Percentiles rank a stretch among this genome's conserved stretches.
Evolutionary conservation across 2,113 vertebrate genomes (phyloP).

Genomic region (Dermatemys mawii): DNA sequence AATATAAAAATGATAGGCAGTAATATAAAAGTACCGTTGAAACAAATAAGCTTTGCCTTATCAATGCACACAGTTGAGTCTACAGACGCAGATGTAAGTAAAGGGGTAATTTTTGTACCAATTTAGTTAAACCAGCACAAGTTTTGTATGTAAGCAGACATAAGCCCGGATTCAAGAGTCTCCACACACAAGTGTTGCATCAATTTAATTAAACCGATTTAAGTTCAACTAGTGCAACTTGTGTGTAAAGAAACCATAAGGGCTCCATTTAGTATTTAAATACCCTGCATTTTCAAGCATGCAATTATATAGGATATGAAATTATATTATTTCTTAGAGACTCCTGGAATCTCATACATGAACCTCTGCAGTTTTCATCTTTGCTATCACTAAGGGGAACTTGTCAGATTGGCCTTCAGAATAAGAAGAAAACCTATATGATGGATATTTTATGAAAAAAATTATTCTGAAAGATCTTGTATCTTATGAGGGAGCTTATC

Average conservation of each 20-base stretch:
- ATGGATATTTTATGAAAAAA: background rate
- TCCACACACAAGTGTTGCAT: accelerated
- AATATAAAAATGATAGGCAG: background rate
- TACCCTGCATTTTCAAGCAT: background rate
- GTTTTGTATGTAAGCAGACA: background rate
- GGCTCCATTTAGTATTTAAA: background rate
- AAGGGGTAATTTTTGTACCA: constrained; percentile 26
- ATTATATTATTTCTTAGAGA: background rate
- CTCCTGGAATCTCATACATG: background rate
- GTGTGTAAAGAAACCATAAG: background rate
- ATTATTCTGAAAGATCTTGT: background rate
- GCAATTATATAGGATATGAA: background rate
- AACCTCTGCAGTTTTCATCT: accelerated
- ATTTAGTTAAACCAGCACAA: background rate
- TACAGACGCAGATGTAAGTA: background rate
- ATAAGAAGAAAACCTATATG: background rate
- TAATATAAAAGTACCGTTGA: constrained; percentile 29
- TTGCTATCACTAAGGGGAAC: background rate
- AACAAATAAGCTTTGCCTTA: background rate
- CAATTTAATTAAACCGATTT: background rate
- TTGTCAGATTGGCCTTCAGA: background rate
- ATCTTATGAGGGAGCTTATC: background rate
- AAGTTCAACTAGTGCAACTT: background rate
- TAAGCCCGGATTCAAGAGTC: background rate
- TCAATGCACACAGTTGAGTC: background rate